A percentile compares a stretch with the other conserved stretches of the same genome.
These are phyloP conservation scores for Saturnia japonica DNA, from an alignment of 2,888 invertebrate genomes.

Conservation along the genomic window DNA sequence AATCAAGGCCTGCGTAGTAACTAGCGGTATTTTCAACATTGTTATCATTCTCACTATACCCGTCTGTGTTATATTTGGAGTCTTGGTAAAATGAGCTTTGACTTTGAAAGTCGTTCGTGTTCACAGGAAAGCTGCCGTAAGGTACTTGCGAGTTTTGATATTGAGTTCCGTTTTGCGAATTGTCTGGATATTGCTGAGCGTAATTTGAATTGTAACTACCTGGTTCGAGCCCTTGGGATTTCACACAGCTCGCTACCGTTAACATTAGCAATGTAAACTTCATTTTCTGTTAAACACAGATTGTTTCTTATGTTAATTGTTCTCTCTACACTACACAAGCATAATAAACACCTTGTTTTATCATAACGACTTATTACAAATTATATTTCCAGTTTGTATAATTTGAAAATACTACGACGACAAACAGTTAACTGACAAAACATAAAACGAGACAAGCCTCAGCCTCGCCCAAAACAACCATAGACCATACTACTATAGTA, in stretches of 20 bases:
- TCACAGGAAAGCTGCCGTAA: conserved; percentile 71
- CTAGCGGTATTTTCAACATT: conserved; percentile 66
- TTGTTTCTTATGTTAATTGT: background rate
- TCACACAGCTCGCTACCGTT: conserved; percentile 53
- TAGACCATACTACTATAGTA: too few species aligned
- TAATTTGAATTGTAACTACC: conserved; percentile 62
- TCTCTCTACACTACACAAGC: background rate
- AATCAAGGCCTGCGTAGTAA: conserved; percentile 71
- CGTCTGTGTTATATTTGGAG: conserved; percentile 55
- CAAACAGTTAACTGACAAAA: too few species aligned
- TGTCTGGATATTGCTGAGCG: conserved; percentile 55
- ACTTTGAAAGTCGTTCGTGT: conserved; percentile 60
- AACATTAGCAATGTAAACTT: conserved; percentile 56
- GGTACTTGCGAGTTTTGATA: conserved; percentile 67
- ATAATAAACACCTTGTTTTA: conserved; percentile 26
- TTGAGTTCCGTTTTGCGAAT: conserved; percentile 53
- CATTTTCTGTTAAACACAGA: conserved; percentile 52
- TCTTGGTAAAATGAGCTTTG: conserved; percentile 75
- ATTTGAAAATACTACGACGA: conserved; percentile 46
- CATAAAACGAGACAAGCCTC: conserved; percentile 26
- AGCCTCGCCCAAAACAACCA: conserved; percentile 47
- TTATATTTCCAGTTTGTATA: conserved; percentile 34
- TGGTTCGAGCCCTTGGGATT: conserved; percentile 59
- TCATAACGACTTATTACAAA: conserved; percentile 36
- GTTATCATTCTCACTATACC: conserved; percentile 61